Percentiles rank a stretch among this genome's conserved stretches.
These are phyloP conservation scores for Nymphicus hollandicus DNA, from an alignment of 2,113 vertebrate species.

Conservation along the genomic window DNA sequence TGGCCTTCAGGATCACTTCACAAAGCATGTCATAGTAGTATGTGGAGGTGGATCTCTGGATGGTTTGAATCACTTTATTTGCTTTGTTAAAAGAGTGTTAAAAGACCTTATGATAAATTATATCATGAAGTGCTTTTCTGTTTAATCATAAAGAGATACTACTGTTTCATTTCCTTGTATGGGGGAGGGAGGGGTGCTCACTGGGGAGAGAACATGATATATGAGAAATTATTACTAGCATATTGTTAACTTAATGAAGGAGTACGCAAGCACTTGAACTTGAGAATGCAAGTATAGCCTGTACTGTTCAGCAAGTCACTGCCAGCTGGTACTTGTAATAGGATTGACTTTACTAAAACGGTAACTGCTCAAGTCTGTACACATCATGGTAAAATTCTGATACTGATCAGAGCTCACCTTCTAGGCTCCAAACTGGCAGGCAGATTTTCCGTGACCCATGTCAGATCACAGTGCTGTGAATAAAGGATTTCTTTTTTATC, in stretches of 20 bases:
- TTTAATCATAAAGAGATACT: neutral
- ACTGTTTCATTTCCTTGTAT: neutral
- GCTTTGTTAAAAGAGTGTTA: neutral
- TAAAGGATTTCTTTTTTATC: neutral
- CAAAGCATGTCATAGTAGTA: neutral
- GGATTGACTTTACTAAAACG: neutral
- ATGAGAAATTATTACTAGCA: neutral
- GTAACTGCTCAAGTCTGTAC: neutral
- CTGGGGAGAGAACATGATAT: neutral
- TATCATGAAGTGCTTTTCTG: neutral
- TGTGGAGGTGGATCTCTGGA: neutral
- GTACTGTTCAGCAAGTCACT: neutral
- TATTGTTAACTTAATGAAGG: neutral
- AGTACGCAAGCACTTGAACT: neutral
- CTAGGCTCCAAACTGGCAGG: neutral
- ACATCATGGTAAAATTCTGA: neutral
- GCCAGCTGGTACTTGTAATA: neutral
- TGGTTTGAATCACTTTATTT: neutral
- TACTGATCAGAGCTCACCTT: slow-evolving; percentile 10
- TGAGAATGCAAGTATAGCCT: neutral
- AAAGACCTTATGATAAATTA: neutral
- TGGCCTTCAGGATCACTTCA: neutral
- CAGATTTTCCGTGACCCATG: neutral
- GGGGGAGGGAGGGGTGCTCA: neutral
- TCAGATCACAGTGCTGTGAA: neutral